Base-by-base conservation (phyloP, 2,113 vertebrate genomes). In the Solea senegalensis region DNA sequence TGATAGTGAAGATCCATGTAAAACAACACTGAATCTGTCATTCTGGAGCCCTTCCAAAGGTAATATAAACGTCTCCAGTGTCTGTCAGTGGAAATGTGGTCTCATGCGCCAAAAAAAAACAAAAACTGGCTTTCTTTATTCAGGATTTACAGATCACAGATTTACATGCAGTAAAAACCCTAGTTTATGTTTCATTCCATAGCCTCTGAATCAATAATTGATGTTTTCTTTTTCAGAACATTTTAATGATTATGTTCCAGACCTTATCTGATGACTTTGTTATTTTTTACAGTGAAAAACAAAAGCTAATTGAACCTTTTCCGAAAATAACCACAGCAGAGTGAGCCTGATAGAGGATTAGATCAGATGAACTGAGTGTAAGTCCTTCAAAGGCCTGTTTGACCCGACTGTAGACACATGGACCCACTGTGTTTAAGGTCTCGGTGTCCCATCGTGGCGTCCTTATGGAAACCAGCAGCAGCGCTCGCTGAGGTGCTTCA, bases 391-490 rank as follows among this genome's bases (percentile, higher is more conserved):
- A 54, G 41, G 40, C 14, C 26, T 5, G 15, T 43, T 13, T 34
- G 28, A 71, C 28, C 44, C 21, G 39, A 7, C n/a, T 12, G 27
- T 45, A 11, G 39, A 43, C 14, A 9, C 9, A 12, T 34, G 39
- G 15, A 26, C 15, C 14, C 3, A 70, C 1, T 27, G 43, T 5
- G 49, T 65, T 26, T 21, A 13, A 39, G 12, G 15, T 59, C 50
- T 62, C 50, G 63, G 56, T 14, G 15, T 2, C 8, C 53, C 26
- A 52, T 28, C 65, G 16, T 9, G 56, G 44, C 45, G 49, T 28
- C 44, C 45, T 8, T 65, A 41, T 45, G 14, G 13, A 66, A 68
- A 79, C 54, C 2, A 62, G 16, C 52, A 56, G 73, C 52, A 56
- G 73, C 9, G 28, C n/a, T 44, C 46, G 61, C 27, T 69, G 34